These are phyloP conservation scores for Galeruca laticollis DNA, from an alignment of 2,888 invertebrate species.

Conservation along the genomic window DNA sequence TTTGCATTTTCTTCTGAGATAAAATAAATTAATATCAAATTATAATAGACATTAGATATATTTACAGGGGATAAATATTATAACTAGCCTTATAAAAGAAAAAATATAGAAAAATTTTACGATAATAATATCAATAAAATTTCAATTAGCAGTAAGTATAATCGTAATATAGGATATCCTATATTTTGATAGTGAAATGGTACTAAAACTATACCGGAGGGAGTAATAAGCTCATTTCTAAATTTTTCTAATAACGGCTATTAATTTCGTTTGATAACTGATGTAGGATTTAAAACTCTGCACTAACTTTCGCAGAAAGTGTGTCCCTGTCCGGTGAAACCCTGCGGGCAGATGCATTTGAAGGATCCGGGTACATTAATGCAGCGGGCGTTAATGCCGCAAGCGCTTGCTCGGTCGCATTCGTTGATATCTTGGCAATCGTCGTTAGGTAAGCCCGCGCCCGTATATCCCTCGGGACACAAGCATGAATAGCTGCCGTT, in stretches of 20 bases:
- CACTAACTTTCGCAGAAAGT: conserved; percentile 83
- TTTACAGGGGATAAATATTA: no score
- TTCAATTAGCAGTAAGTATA: no score
- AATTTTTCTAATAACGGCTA: background rate
- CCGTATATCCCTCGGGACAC: conserved; percentile 79
- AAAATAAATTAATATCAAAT: no score
- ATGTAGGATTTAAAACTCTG: background rate
- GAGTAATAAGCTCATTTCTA: no score
- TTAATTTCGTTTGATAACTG: background rate
- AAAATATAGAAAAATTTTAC: no score
- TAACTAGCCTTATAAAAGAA: no score
- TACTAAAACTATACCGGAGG: no score
- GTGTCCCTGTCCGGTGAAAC: conserved; percentile 81
- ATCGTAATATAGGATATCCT: no score
- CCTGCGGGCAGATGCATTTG: conserved; percentile 81
- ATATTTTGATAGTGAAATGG: no score
- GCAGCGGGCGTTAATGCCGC: conserved; percentile 84
- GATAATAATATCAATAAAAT: no score
- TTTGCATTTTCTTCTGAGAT: no score
- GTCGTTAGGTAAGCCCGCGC: conserved; percentile 63
- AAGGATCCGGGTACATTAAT: conserved; percentile 85
- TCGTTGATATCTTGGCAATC: conserved; percentile 82
- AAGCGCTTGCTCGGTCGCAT: conserved; percentile 75
- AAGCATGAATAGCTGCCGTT: conserved; percentile 82
- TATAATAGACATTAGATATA: no score